Conservation (phyloP, 1,140 invertebrate genomes). For the Rhyzopertha dominica region DNA sequence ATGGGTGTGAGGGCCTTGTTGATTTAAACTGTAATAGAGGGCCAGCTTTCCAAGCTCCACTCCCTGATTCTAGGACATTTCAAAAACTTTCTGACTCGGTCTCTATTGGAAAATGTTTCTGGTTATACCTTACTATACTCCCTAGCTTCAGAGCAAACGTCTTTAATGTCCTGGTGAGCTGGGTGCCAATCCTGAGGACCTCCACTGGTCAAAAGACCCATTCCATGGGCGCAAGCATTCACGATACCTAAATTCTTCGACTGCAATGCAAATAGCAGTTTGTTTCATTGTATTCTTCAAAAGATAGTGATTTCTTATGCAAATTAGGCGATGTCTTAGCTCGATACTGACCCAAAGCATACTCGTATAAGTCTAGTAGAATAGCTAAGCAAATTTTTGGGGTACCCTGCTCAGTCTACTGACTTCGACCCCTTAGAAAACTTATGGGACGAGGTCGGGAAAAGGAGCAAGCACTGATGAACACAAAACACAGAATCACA, state of each 20-base stretch:
- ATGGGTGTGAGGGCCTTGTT: slow-evolving; percentile 56
- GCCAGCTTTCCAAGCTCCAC: slow-evolving; percentile 69
- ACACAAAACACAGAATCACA: too few species aligned
- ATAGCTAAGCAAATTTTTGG: too few species aligned
- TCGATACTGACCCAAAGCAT: too few species aligned
- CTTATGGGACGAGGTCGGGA: too few species aligned
- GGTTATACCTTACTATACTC: slow-evolving; percentile 58
- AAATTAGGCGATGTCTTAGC: background rate
- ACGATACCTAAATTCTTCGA: slow-evolving; percentile 63
- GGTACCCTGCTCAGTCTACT: too few species aligned
- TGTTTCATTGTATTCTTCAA: background rate
- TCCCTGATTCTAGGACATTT: slow-evolving; percentile 49
- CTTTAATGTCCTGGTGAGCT: slow-evolving; percentile 62
- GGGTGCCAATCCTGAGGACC: slow-evolving; percentile 83
- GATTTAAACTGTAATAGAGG: slow-evolving; percentile 57
- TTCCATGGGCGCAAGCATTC: slow-evolving; percentile 71
- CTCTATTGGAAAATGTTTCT: slow-evolving; percentile 6
- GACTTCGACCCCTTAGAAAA: too few species aligned
- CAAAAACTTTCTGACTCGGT: slow-evolving; percentile 6
- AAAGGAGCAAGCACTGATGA: too few species aligned
- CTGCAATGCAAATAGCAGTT: slow-evolving; percentile 26
- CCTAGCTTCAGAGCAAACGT: slow-evolving; percentile 55
- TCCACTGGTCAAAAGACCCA: slow-evolving; percentile 74
- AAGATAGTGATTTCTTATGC: background rate
- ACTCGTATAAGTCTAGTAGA: too few species aligned